Percentiles rank a stretch among this genome's conserved stretches.
Conservation (phyloP, 2,888 invertebrate species). For the Baronia brevicornis region DNA sequence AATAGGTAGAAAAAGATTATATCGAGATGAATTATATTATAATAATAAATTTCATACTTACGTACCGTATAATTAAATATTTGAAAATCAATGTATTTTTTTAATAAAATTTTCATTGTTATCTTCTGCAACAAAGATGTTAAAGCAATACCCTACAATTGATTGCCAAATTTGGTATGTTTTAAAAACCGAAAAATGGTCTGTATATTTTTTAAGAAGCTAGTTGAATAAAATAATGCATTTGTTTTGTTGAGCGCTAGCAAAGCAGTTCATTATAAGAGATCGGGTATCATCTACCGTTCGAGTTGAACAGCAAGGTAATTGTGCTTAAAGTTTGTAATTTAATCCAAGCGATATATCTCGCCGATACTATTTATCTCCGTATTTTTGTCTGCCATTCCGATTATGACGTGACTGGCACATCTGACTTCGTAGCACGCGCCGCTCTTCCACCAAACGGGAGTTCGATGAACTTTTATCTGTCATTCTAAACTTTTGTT, state of each 20-base stretch:
- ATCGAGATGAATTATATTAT: slow-evolving; percentile 11
- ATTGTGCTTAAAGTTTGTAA: slow-evolving; percentile 67
- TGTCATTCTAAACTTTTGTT: slow-evolving; percentile 38
- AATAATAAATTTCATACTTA: too few relatives aligned
- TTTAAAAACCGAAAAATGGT: neutral
- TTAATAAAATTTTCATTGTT: too few relatives aligned
- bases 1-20: slow-evolving; percentile 5
- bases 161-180: slow-evolving; percentile 5
- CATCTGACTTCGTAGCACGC: slow-evolving; percentile 59
- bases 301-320: slow-evolving; percentile 52
- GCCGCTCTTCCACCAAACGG: slow-evolving; percentile 40
- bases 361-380: slow-evolving; percentile 59
- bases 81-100: too few relatives aligned
- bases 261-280: slow-evolving; percentile 58
- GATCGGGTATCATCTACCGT: slow-evolving; percentile 34
- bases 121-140: too few relatives aligned
- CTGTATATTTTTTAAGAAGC: slow-evolving; percentile 7
- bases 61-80: too few relatives aligned
- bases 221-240: slow-evolving; percentile 11
- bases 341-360: slow-evolving; percentile 67
- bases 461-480: slow-evolving; percentile 52
- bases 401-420: slow-evolving; percentile 65
- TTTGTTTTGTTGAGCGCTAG: slow-evolving; percentile 18
- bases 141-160: neutral
- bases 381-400: slow-evolving; percentile 59